These are phyloP conservation scores for Platygyra sinensis DNA, from an alignment of 64 coral and sea anemone genomes.

Conservation along the genomic window DNA sequence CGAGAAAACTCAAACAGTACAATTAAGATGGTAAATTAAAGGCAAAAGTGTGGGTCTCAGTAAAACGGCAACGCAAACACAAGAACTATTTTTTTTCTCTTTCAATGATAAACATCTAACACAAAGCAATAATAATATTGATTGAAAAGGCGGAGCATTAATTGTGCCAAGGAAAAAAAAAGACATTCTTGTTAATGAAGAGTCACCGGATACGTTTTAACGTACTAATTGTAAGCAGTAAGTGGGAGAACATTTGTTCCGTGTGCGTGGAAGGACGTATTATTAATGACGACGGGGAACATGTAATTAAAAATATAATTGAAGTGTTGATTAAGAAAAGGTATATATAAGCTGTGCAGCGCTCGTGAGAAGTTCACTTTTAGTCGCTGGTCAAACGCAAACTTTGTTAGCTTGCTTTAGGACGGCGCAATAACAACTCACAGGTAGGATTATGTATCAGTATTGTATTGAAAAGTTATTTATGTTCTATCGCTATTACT, in stretches of 20 bases:
- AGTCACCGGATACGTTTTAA: neutral
- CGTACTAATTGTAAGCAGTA: slow-evolving; percentile 7
- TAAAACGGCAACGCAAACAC: neutral
- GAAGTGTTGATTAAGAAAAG: slow-evolving; percentile 23
- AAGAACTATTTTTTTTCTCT: neutral
- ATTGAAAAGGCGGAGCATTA: slow-evolving; percentile 7
- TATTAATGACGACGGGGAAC: slow-evolving; percentile 19
- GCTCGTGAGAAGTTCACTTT: neutral
- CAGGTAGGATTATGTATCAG: neutral
- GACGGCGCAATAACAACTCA: neutral
- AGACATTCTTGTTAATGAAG: slow-evolving; percentile 13
- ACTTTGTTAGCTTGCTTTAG: neutral
- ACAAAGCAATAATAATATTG: neutral
- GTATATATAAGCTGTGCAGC: neutral
- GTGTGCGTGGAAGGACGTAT: slow-evolving; percentile 14
- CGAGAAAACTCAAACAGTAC: neutral
- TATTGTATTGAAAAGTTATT: too few relatives aligned
- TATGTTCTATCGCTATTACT: too few relatives aligned
- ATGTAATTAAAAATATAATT: slow-evolving; percentile 22
- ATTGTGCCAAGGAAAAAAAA: neutral
- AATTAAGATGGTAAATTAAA: neutral
- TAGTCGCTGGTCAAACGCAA: neutral
- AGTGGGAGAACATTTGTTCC: slow-evolving; percentile 10
- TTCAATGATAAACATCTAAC: neutral
- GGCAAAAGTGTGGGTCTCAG: neutral